These are phyloP conservation scores for Chelonia mydas DNA, from an alignment of 2,797 vertebrate genomes.

Conservation along the genomic window DNA sequence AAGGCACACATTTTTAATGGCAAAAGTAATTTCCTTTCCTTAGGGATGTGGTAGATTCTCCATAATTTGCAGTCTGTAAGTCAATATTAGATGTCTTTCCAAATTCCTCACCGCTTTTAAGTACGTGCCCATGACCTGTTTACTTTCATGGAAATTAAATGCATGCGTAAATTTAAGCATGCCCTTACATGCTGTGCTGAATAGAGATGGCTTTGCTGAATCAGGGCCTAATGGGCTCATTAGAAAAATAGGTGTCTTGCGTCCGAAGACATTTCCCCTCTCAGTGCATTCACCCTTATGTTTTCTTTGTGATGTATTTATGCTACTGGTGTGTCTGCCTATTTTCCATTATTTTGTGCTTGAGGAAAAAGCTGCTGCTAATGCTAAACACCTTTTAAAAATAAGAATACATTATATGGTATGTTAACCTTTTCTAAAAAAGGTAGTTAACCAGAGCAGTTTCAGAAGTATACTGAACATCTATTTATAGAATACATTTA, in stretches of 20 bases:
- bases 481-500: not conserved
- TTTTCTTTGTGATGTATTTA: not conserved
- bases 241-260: not conserved
- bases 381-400: not conserved
- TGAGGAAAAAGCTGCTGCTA: not conserved
- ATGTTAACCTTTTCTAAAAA: not conserved
- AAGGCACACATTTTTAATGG: not conserved
- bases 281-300: not conserved
- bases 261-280: not conserved
- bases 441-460: not conserved
- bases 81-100: not conserved
- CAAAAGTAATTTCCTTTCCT: not conserved
- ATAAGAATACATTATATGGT: not conserved
- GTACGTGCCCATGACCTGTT: not conserved
- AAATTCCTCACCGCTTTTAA: not conserved
- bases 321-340: not conserved
- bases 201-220: not conserved
- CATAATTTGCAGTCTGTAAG: not conserved
- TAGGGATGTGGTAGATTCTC: not conserved
- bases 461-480: slow-evolving; percentile 11
- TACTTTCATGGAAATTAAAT: not conserved
- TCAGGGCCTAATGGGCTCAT: not conserved
- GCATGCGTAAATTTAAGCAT: not conserved
- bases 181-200: not conserved
- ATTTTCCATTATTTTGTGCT: not conserved